These are phyloP conservation scores for Peribatodes rhomboidaria DNA, from an alignment of 2,888 invertebrate genomes.

Conservation along the genomic window DNA sequence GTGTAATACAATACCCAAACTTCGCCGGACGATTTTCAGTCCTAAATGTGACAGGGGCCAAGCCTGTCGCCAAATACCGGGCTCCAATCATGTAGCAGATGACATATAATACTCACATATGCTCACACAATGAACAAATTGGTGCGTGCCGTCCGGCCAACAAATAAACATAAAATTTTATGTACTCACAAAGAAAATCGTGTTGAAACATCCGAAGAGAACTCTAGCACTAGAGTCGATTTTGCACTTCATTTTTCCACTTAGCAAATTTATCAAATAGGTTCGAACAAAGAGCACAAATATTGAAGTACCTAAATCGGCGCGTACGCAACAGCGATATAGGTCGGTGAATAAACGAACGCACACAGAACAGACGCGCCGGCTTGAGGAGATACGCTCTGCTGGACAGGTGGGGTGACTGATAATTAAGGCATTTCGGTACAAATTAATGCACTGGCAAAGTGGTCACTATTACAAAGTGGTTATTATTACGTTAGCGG, in stretches of 20 bases:
- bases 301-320: neutral
- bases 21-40: too few species aligned
- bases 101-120: too few species aligned
- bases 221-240: conserved; percentile 87
- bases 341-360: conserved; percentile 72
- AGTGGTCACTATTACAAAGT: conserved; percentile 62
- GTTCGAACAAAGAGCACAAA: neutral
- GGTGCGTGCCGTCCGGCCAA: too few species aligned
- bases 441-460: conserved; percentile 77
- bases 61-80: too few species aligned
- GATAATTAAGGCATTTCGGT: conserved; percentile 84
- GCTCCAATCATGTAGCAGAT: too few species aligned
- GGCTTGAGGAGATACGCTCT: conserved; percentile 86
- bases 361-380: conserved; percentile 79
- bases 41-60: too few species aligned
- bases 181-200: conserved; percentile 88
- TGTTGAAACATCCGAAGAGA: conserved; percentile 89
- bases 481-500: conserved; percentile 25
- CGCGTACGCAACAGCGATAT: conserved; percentile 55
- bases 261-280: conserved; percentile 34
- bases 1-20: too few species aligned
- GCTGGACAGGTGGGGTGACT: conserved; percentile 85
- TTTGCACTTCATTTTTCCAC: conserved; percentile 67
- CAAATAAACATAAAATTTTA: neutral
- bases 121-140: too few species aligned